Evolutionary conservation across 1,140 invertebrate species (phyloP).

Genomic region (Brachionus manjavacas): DNA sequence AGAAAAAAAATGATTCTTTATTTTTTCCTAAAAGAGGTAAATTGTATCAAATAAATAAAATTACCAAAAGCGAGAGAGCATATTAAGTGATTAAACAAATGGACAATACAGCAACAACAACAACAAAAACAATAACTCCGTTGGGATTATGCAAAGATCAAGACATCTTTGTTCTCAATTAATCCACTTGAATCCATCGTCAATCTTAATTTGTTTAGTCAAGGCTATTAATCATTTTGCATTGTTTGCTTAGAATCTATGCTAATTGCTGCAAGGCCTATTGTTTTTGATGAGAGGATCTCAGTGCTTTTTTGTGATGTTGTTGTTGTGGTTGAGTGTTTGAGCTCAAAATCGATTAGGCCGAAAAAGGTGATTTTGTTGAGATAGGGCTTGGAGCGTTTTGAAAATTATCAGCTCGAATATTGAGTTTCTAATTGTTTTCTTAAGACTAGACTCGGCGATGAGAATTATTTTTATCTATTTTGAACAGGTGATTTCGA

Average conservation of each 20-base stretch:
- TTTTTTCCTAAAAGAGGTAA: too few relatives aligned
- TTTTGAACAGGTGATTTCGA: conserved; percentile 22
- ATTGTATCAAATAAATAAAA: not conserved
- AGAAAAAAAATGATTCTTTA: too few relatives aligned
- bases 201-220: not conserved
- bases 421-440: conserved; percentile 15
- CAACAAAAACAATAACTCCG: not conserved
- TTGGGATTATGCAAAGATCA: not conserved
- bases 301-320: not conserved
- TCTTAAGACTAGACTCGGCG: not conserved
- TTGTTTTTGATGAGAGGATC: not conserved
- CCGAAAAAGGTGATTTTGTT: not conserved
- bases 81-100: not conserved
- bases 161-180: not conserved
- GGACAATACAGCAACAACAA: not conserved
- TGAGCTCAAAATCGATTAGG: not conserved
- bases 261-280: not conserved
- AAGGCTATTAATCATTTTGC: not conserved
- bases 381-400: not conserved
- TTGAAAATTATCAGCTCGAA: not conserved
- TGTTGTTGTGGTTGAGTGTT: not conserved
- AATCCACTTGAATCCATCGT: not conserved
- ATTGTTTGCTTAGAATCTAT: not conserved
- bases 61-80: not conserved
- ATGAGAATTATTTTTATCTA: not conserved